Evolutionary conservation across 2,113 vertebrate genomes (phyloP), one percentile per base, ranked within the genome.

Genomic region (Ammodytes marinus): DNA sequence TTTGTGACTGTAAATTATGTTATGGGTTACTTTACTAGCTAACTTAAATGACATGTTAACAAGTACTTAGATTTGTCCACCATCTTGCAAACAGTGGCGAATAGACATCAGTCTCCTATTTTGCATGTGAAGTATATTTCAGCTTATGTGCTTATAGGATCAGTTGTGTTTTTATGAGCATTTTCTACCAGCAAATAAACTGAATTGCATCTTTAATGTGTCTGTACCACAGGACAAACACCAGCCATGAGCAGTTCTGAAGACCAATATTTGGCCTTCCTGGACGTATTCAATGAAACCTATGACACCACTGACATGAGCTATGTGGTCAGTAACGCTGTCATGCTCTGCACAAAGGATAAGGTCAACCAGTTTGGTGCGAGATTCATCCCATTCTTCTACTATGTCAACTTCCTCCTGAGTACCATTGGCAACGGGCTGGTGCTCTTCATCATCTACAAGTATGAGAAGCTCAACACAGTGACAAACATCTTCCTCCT

Each of bases 401-500:
- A 94, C 86, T 91, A 64, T 0, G 10, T 83, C 52, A 95, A 91
- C 77, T 96, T 96, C 74, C 19, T 94, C 12, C 67, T 96, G 39
- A 96, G 95, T 82, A 84, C 92, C 63, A 1, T 95, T 12, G 95
- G 95, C 6, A 96, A 96, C 1, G 88, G 93, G 5, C 86, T 96
- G 0, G 95, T 96, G 50, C 88, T 96, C 10, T 85, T 88, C 71
- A 94, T 95, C 75, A 90, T 96, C 64, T 90, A 82, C 82, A 95
- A 91, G 69, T 95, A 90, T 12, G 95, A 96, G 89, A 94, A 95
- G 85, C 88, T 96, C 17, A 80, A 67, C 66, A 94, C 90, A 0
- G 93, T 95, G 52, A 95, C 94, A 60, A 95, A 96, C 84, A 91
- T 96, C 81, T 96, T 95, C 71, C 90, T 96, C 60, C 87, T 96